These are phyloP conservation scores for Gyrodactylus salaris DNA, from an alignment of 1,140 invertebrate genomes.

Conservation along the genomic window DNA sequence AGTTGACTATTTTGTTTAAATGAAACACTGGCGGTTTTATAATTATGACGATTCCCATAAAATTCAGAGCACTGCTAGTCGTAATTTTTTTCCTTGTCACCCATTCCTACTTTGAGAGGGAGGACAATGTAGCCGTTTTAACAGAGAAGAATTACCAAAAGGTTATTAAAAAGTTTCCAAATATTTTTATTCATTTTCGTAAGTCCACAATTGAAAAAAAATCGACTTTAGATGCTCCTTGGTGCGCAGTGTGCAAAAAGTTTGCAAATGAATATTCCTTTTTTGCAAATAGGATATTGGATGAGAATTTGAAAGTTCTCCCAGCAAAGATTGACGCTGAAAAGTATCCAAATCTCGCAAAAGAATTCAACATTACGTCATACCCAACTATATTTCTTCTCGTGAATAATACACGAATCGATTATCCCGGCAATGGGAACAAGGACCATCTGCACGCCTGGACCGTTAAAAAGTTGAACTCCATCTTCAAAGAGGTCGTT, in stretches of 20 bases:
- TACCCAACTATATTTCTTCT: background rate
- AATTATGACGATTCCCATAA: too few species aligned
- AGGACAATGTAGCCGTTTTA: background rate
- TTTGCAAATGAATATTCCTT: background rate
- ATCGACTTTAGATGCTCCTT: background rate
- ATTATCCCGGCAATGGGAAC: background rate
- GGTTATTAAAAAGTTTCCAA: background rate
- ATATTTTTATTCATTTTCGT: background rate
- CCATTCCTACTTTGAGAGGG: background rate
- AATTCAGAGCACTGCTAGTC: too few species aligned
- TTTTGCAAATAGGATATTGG: background rate
- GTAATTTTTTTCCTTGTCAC: too few species aligned
- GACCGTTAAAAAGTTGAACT: background rate
- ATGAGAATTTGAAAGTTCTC: background rate
- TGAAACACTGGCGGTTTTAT: too few species aligned
- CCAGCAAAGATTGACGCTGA: background rate
- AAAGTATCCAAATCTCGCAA: background rate
- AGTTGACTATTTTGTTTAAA: too few species aligned
- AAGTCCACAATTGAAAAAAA: background rate
- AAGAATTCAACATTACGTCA: background rate
- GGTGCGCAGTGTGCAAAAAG: background rate
- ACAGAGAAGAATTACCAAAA: background rate
- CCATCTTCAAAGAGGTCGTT: background rate
- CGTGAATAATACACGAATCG: background rate
- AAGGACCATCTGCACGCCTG: background rate